Evolutionary conservation across 2,113 vertebrate genomes (phyloP), one percentile per base, ranked within the genome.

Genomic region (Oncorhynchus masou): DNA sequence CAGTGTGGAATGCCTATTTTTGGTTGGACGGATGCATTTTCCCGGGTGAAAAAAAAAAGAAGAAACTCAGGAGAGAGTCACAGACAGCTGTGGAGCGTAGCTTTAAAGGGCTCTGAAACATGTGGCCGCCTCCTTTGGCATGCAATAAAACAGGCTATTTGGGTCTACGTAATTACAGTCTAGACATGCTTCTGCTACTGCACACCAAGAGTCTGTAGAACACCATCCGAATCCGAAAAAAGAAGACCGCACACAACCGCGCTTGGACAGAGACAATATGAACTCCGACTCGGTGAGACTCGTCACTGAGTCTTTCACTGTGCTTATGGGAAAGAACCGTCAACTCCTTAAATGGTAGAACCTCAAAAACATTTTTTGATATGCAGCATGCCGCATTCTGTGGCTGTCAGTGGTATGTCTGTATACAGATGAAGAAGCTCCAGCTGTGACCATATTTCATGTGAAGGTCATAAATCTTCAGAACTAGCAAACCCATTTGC

Each of bases 91-190:
- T 84, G 73, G 85, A 83, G 79, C 80, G 79, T 81, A 82, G 77
- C 80, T 83, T 81, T 87, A 75, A 85, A 34, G 84, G 67, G 74
- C 78, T 83, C 76, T 83, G 80, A 80, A 83, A 90, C 89, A 91
- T 86, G 79, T 90, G 90, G 87, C 78, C 9, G 77, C 78, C 74
- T 85, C 82, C 64, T 82, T 77, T 78, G 77, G 75, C 62, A 34
- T 57, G 70, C 75, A 62, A 68, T 88, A 87, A 87, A 92, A 90
- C 84, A 82, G 79, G 74, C 87, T 88, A 84, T 89, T 91, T 88
- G 83, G 64, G 75, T 87, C 81, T 45, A 75, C 75, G 64, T 89
- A 88, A 90, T 90, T 88, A 87, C 60, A 88, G 88, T 90, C 88
- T 87, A 92, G 89, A 91, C 85, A 27, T 78, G 57, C 78, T 78